Conservation (phyloP, 2,797 vertebrate species). For the Sarcophilus harrisii region DNA sequence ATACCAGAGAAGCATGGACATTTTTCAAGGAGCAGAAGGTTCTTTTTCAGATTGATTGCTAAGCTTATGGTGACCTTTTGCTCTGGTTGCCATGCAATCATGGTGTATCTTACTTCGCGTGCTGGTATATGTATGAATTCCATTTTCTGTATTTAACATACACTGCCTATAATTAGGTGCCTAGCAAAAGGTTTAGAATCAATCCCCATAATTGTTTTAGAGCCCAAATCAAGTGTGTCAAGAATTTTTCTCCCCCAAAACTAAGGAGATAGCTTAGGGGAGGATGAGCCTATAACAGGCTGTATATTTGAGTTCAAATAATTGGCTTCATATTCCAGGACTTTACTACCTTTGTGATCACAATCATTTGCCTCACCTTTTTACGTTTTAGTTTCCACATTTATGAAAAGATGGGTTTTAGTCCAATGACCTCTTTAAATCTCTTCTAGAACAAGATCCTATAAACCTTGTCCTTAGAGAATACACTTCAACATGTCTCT, state of each 20-base stretch:
- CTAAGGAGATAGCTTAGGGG: background rate
- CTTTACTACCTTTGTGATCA: background rate
- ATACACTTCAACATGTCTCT: background rate
- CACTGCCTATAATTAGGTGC: background rate
- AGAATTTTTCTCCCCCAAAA: background rate
- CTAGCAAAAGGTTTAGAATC: slow-evolving; percentile 11
- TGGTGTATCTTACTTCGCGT: background rate
- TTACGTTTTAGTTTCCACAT: background rate
- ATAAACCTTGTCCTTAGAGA: background rate
- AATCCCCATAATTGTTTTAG: slow-evolving; percentile 9
- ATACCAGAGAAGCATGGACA: background rate
- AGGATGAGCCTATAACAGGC: background rate
- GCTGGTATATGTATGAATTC: background rate
- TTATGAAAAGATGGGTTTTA: background rate
- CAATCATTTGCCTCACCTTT: background rate
- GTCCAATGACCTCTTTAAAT: background rate
- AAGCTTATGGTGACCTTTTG: background rate
- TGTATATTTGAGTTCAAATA: background rate
- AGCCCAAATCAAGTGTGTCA: slow-evolving; percentile 1
- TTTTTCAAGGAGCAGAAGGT: background rate
- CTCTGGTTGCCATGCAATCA: background rate
- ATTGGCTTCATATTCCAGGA: background rate
- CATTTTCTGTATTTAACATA: background rate
- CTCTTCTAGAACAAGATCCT: background rate
- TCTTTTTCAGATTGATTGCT: background rate